These are phyloP conservation scores for Mormyrus lacerda DNA, from an alignment of 2,113 vertebrate genomes.

Conservation along the genomic window DNA sequence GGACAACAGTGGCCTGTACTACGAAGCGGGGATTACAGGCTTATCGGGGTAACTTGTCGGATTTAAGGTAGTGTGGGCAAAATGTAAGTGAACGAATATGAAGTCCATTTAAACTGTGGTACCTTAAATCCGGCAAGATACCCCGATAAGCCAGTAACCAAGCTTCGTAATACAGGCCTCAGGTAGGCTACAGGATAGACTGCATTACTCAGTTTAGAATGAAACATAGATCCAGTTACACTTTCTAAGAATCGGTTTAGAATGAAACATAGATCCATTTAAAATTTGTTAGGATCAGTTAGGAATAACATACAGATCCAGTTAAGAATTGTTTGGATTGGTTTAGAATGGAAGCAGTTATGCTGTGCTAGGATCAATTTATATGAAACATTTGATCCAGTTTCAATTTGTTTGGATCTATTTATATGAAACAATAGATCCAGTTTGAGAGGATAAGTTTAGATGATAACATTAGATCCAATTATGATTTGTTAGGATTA, in stretches of 20 bases:
- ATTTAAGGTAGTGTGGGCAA: too few species aligned
- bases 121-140: too few species aligned
- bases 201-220: neutral
- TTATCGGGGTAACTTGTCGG: too few species aligned
- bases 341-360: neutral
- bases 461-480: neutral
- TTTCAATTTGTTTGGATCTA: neutral
- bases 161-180: too few species aligned
- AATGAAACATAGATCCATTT: neutral
- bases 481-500: neutral
- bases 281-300: neutral
- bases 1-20: neutral
- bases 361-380: neutral
- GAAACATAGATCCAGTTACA: neutral
- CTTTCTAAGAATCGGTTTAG: neutral
- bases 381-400: neutral
- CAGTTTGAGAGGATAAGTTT: neutral
- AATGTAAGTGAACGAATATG: too few species aligned
- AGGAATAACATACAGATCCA: neutral
- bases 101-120: too few species aligned
- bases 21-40: too few species aligned
- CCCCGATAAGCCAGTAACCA: too few species aligned
- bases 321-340: neutral
- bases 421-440: neutral
- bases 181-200: neutral